phyloP scores from a whole-genome alignment of 2,888 invertebrate species.

The Lamproptera curius region DNA sequence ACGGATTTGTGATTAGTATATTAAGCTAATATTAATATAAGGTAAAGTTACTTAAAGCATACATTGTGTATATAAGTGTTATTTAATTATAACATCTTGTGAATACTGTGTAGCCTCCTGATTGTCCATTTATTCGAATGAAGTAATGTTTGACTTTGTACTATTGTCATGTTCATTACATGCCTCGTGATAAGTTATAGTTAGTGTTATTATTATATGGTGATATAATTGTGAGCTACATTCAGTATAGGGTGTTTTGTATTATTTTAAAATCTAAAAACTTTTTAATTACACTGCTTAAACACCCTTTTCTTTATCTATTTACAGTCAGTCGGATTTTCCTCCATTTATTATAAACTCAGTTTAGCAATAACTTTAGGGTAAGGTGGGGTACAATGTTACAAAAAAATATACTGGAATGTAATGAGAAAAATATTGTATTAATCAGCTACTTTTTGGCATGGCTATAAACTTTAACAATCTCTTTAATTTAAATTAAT shows the following conservation, averaged over 20 bases:
- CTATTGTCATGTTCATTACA: slow-evolving; percentile 33
- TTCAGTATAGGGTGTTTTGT: not conserved
- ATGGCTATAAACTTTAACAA: no score
- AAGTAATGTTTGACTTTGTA: slow-evolving; percentile 35
- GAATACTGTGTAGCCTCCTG: slow-evolving; percentile 50
- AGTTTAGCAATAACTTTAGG: no score
- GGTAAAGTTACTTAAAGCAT: slow-evolving; percentile 67
- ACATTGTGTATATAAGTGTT: slow-evolving; percentile 64
- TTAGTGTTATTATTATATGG: slow-evolving; percentile 30
- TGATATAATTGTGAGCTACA: slow-evolving; percentile 28
- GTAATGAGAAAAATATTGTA: no score
- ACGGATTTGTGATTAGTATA: slow-evolving; percentile 72
- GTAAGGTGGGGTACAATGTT: no score
- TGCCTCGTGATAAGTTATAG: slow-evolving; percentile 39
- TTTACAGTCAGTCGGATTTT: no score
- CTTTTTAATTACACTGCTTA: no score
- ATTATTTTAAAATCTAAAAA: not conserved
- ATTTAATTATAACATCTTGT: slow-evolving; percentile 60
- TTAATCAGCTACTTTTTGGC: no score
- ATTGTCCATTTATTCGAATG: slow-evolving; percentile 41
- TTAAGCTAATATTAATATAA: slow-evolving; percentile 41
- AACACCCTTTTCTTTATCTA: no score
- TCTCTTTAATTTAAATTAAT: no score
- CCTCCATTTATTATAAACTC: no score
- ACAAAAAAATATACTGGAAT: no score